Evolutionary conservation across 2,113 vertebrate genomes (phyloP).

Genomic region (Pterophyllum scalare): DNA sequence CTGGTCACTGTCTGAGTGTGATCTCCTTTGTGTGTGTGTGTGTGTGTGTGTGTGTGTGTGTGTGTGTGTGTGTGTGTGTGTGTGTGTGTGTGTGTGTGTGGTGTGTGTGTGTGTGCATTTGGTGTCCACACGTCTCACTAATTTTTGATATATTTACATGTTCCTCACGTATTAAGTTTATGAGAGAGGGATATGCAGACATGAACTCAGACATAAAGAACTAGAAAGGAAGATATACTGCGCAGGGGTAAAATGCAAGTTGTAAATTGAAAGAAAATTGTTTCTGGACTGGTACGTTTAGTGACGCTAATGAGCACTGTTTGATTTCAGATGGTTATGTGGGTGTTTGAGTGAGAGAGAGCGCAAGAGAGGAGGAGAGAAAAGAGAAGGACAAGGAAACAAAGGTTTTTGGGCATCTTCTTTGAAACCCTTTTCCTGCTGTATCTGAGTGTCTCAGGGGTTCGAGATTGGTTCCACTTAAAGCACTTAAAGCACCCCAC

Average conservation of each 20-base stretch:
- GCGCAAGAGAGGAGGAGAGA: neutral
- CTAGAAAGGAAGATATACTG: neutral
- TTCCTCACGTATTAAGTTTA: slow-evolving; percentile 18
- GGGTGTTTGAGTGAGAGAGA: slow-evolving; percentile 15
- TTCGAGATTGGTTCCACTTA: slow-evolving; percentile 68
- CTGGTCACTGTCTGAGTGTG: slow-evolving; percentile 39
- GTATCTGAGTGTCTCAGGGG: slow-evolving; percentile 42
- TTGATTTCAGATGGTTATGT: slow-evolving; percentile 38
- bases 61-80: neutral
- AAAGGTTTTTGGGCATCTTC: slow-evolving; percentile 47
- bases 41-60: neutral
- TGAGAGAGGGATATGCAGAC: slow-evolving; percentile 15
- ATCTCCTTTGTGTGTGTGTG: neutral
- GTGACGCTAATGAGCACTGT: slow-evolving; percentile 10
- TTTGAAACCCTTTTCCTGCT: slow-evolving; percentile 47
- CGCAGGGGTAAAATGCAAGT: slow-evolving; percentile 7
- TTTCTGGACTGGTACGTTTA: neutral
- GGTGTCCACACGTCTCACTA: slow-evolving; percentile 10
- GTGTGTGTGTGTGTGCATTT: neutral
- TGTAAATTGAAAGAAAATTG: neutral
- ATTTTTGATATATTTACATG: slow-evolving; percentile 39
- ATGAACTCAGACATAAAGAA: slow-evolving; percentile 26
- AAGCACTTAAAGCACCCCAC: slow-evolving; percentile 69
- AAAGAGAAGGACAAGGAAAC: slow-evolving; percentile 20
- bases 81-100: neutral